A percentile compares a stretch with the other conserved stretches of the same genome.
Evolutionary conservation across 2,797 vertebrate species (phyloP).

Genomic region (Acipenser oxyrinchus): DNA sequence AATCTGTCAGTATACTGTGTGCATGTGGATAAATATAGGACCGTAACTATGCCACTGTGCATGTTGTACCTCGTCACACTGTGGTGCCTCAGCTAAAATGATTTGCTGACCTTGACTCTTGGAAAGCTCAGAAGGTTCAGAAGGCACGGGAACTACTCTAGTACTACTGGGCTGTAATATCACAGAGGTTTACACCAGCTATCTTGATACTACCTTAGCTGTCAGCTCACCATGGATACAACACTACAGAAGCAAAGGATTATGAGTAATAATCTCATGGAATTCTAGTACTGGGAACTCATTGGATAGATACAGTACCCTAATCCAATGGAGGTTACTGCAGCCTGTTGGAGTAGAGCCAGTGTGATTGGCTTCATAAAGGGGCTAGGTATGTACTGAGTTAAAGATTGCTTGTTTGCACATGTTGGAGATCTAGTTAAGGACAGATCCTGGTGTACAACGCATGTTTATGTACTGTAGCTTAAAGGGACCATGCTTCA

Average conservation of each 20-base stretch:
- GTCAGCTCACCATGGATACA: slow-evolving; percentile 38
- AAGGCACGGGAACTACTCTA: slow-evolving; percentile 49
- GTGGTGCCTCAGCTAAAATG: slow-evolving; percentile 84
- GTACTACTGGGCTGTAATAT: slow-evolving; percentile 11
- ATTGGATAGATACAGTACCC: slow-evolving; percentile 31
- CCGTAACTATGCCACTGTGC: slow-evolving; percentile 61
- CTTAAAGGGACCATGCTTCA: no score
- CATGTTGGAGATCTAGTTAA: no score
- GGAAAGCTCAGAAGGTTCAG: slow-evolving; percentile 60
- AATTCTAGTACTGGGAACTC: slow-evolving; percentile 29
- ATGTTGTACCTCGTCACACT: slow-evolving; percentile 73
- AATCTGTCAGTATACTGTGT: slow-evolving; percentile 83
- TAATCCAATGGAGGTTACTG: slow-evolving; percentile 76
- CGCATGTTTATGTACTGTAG: no score
- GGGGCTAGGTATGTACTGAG: slow-evolving; percentile 79
- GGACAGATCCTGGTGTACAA: no score
- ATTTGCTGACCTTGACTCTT: slow-evolving; percentile 72
- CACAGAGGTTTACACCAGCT: not conserved
- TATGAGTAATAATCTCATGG: slow-evolving; percentile 27
- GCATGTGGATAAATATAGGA: slow-evolving; percentile 90
- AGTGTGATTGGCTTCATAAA: slow-evolving; percentile 90
- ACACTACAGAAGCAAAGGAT: slow-evolving; percentile 33
- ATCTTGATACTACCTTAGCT: not conserved
- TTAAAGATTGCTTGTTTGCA: not conserved
- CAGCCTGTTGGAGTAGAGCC: slow-evolving; percentile 86